These are phyloP conservation scores for Blomia tropicalis DNA, from an alignment of 2,888 invertebrate species.

Conservation along the genomic window DNA sequence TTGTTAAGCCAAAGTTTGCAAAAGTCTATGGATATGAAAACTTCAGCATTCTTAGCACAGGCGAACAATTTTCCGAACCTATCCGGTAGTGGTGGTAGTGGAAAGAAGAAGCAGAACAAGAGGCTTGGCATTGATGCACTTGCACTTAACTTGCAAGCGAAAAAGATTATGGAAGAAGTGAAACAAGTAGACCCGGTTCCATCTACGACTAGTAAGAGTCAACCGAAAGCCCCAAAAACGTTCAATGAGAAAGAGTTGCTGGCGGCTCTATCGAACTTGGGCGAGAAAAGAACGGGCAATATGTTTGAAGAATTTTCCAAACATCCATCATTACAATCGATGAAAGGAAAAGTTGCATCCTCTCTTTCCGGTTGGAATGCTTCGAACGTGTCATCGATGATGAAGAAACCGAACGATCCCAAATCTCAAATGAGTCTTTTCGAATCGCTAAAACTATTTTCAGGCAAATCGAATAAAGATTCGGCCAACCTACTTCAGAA, in stretches of 20 bases:
- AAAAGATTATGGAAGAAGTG: slow-evolving; percentile 27
- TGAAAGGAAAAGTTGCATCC: neutral
- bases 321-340: neutral
- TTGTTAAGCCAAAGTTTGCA: slow-evolving; percentile 6
- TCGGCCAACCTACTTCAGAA: slow-evolving; percentile 26
- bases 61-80: neutral
- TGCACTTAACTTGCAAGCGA: slow-evolving; percentile 32
- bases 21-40: neutral
- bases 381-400: neutral
- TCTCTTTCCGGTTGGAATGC: neutral
- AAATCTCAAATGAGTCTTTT: neutral
- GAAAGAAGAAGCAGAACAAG: slow-evolving; percentile 25
- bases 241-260: slow-evolving; percentile 10
- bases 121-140: slow-evolving; percentile 31
- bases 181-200: slow-evolving; percentile 12
- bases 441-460: slow-evolving; percentile 4
- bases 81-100: neutral
- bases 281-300: neutral
- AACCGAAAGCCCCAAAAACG: neutral
- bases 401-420: neutral
- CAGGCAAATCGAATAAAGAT: neutral
- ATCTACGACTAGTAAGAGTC: neutral
- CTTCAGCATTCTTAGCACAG: neutral
- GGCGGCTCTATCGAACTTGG: neutral
- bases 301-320: slow-evolving; percentile 14